phyloP scores from a whole-genome alignment of 1,140 invertebrate genomes.

The Phenacoccus solenopsis region DNA sequence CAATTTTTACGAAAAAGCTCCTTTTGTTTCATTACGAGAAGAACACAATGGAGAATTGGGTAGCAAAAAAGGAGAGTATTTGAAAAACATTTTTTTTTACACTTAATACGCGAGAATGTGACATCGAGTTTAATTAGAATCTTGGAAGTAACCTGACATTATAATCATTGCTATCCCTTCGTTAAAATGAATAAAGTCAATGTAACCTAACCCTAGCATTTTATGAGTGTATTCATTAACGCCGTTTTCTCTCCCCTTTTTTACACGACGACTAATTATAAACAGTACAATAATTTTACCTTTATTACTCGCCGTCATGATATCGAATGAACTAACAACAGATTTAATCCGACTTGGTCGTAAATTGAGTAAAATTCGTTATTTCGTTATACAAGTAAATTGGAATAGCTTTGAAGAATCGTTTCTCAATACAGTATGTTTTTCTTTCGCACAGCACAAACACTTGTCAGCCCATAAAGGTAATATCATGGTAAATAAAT shows the following conservation, averaged over 20 bases:
- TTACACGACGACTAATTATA: not conserved
- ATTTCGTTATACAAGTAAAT: no score
- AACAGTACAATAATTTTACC: conserved; percentile 3
- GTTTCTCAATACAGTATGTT: no score
- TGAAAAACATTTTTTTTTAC: not conserved
- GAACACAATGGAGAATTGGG: not conserved
- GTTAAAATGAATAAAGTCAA: not conserved
- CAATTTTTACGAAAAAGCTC: no score
- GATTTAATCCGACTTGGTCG: not conserved
- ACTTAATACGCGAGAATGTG: not conserved
- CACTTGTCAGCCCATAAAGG: no score
- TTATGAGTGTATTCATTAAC: conserved; percentile 2
- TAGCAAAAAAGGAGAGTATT: not conserved
- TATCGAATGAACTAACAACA: not conserved
- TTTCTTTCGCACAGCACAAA: no score
- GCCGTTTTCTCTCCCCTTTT: conserved; percentile 1
- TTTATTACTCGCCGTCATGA: not conserved
- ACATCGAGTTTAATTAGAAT: not conserved
- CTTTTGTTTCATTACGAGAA: no score
- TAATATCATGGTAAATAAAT: no score
- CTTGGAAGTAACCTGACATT: not conserved
- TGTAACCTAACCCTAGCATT: conserved; percentile 1
- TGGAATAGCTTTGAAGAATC: no score
- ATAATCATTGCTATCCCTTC: conserved; percentile 1
- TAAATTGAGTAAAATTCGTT: not conserved